A percentile compares a stretch with the other conserved stretches of the same genome.
These are phyloP conservation scores for Creontiades dilutus DNA, from an alignment of 2,888 invertebrate species.

Conservation along the genomic window DNA sequence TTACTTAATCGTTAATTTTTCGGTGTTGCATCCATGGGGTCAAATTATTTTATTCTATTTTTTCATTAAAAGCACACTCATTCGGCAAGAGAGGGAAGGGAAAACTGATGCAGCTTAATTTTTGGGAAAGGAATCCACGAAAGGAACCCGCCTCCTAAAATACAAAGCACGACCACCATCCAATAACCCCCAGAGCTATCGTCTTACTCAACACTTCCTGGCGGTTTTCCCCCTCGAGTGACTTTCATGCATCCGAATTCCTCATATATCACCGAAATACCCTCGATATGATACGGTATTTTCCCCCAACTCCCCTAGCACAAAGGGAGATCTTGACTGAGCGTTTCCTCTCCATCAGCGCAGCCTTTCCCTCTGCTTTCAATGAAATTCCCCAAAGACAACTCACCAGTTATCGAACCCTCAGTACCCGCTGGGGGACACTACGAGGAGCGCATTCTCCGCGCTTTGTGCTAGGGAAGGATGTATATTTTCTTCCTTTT, in stretches of 20 bases:
- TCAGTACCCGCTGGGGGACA: conserved; percentile 1
- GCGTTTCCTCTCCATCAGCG: conserved; percentile 40
- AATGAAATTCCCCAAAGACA: conserved; percentile 53
- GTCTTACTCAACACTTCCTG: conserved; percentile 17
- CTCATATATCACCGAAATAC: conserved; percentile 38
- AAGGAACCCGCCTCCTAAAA: neutral
- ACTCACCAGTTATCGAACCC: conserved; percentile 31
- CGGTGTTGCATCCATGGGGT: too few relatives aligned
- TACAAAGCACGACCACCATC: neutral
- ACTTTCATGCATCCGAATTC: conserved; percentile 32
- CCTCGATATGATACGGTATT: conserved; percentile 24
- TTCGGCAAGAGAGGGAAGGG: too few relatives aligned
- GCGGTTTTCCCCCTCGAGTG: neutral
- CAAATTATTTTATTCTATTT: too few relatives aligned
- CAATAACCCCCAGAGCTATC: neutral
- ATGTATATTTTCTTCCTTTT: neutral
- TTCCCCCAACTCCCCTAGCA: neutral
- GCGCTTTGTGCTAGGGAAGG: neutral
- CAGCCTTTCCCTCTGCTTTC: neutral
- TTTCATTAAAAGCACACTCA: too few relatives aligned
- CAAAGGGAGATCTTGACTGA: conserved; percentile 33
- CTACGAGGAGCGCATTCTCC: neutral
- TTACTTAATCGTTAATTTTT: too few relatives aligned
- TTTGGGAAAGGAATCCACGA: neutral
- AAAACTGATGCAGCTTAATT: too few relatives aligned